Percentiles rank a stretch among this genome's conserved stretches.
Conservation (phyloP, 1,140 invertebrate species). For the Sinella curviseta region DNA sequence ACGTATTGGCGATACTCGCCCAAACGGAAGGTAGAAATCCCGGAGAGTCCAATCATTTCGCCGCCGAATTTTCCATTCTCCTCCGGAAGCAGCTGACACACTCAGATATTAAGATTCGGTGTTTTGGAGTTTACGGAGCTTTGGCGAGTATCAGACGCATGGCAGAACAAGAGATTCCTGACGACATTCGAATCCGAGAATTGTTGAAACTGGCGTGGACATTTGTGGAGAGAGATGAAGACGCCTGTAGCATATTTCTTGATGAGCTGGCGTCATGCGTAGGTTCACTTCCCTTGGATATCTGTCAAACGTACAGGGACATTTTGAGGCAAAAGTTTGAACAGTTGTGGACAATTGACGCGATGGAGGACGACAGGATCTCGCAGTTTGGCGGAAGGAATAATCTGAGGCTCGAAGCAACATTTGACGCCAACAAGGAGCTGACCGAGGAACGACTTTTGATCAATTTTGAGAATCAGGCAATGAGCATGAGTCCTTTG, state of each 20-base stretch:
- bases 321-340: slow-evolving; percentile 33
- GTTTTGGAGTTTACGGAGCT: slow-evolving; percentile 43
- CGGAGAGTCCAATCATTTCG: slow-evolving; percentile 35
- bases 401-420: neutral
- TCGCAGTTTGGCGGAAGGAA: neutral
- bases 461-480: slow-evolving; percentile 33
- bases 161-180: neutral
- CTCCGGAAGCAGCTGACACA: slow-evolving; percentile 44
- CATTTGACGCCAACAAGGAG: slow-evolving; percentile 40
- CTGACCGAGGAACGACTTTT: neutral
- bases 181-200: slow-evolving; percentile 30
- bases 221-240: slow-evolving; percentile 41
- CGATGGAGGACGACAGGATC: neutral
- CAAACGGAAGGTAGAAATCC: slow-evolving; percentile 28
- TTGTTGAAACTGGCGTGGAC: slow-evolving; percentile 42
- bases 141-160: slow-evolving; percentile 39
- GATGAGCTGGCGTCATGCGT: slow-evolving; percentile 38
- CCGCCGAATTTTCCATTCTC: slow-evolving; percentile 42
- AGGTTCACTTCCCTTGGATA: neutral
- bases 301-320: slow-evolving; percentile 10
- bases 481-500: slow-evolving; percentile 30
- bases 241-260: slow-evolving; percentile 43
- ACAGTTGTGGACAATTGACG: slow-evolving; percentile 11
- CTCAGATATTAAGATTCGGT: slow-evolving; percentile 22
- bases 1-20: slow-evolving; percentile 41